phyloP scores from a whole-genome alignment of 2,888 invertebrate species.

The Leptinotarsa peninsularis region DNA sequence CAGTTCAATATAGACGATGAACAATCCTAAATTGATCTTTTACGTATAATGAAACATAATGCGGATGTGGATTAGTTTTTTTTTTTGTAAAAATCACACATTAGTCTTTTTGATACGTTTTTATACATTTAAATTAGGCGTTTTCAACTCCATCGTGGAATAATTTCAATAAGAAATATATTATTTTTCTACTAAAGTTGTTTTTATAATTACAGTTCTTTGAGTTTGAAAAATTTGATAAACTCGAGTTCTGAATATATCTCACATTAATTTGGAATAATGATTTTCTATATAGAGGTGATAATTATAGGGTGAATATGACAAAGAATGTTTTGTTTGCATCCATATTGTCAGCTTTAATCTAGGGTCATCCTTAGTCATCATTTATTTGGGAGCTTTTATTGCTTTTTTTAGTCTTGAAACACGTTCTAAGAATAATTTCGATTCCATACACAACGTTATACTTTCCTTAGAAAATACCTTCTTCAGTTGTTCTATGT shows the following conservation, averaged over 20 bases:
- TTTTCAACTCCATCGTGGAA: too few species aligned
- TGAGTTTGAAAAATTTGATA: too few species aligned
- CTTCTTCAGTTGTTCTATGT: slow-evolving; percentile 5
- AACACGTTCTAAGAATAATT: background rate
- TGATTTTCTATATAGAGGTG: background rate
- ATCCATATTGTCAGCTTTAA: background rate
- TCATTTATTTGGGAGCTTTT: slow-evolving; percentile 6
- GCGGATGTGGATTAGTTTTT: too few species aligned
- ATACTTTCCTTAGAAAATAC: background rate
- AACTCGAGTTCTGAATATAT: background rate
- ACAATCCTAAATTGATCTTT: too few species aligned
- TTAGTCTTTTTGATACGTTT: too few species aligned
- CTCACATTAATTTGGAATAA: background rate
- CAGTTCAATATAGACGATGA: too few species aligned
- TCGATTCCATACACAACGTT: background rate
- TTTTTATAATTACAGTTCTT: too few species aligned
- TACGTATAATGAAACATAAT: too few species aligned
- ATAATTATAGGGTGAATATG: background rate
- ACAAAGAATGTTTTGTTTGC: background rate
- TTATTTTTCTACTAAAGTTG: too few species aligned
- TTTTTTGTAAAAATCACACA: too few species aligned
- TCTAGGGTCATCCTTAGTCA: background rate
- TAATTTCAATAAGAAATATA: too few species aligned
- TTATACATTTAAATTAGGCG: too few species aligned
- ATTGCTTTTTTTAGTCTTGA: background rate